Evolutionary conservation across 2,797 vertebrate species (phyloP).

Genomic region (Cottoperca gobio): DNA sequence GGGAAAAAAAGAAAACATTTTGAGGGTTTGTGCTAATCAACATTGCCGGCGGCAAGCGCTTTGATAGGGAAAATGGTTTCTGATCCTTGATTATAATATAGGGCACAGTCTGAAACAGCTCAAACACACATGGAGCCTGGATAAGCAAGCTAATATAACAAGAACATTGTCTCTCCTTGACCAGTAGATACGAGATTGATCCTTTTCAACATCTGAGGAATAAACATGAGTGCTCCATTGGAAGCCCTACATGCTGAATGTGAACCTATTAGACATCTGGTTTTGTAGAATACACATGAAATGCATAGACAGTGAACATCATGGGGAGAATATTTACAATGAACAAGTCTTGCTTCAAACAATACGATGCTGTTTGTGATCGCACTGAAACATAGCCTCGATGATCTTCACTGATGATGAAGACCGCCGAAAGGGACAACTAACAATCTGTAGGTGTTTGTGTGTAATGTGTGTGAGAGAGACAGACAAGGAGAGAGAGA

Average conservation of each 20-base stretch:
- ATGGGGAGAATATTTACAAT: conserved; percentile 37
- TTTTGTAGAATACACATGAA: conserved; percentile 18
- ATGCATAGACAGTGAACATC: conserved; percentile 12
- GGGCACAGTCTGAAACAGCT: conserved; percentile 75
- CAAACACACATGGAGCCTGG: conserved; percentile 58
- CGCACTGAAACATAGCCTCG: conserved; percentile 30
- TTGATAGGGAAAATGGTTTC: conserved; percentile 89
- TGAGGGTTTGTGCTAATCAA: conserved; percentile 80
- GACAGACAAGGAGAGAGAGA: conserved; percentile 33
- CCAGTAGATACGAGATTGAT: conserved; percentile 41
- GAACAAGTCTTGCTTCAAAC: conserved; percentile 39
- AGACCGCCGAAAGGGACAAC: conserved; percentile 43
- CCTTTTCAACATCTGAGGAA: conserved; percentile 46
- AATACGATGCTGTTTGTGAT: conserved; percentile 7
- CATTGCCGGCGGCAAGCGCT: conserved; percentile 86
- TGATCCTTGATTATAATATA: conserved; percentile 89
- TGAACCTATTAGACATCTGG: conserved; percentile 36
- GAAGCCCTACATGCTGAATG: conserved; percentile 6
- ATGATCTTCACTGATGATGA: conserved; percentile 49
- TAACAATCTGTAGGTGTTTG: conserved; percentile 48
- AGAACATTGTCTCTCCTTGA: conserved; percentile 46
- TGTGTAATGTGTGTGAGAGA: conserved; percentile 33
- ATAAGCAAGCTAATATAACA: conserved; percentile 35
- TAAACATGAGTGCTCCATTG: conserved; percentile 9
- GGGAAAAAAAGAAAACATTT: conserved; percentile 78